These are phyloP conservation scores for Embiotoca jacksoni DNA, from an alignment of 2,113 vertebrate genomes.

Conservation along the genomic window DNA sequence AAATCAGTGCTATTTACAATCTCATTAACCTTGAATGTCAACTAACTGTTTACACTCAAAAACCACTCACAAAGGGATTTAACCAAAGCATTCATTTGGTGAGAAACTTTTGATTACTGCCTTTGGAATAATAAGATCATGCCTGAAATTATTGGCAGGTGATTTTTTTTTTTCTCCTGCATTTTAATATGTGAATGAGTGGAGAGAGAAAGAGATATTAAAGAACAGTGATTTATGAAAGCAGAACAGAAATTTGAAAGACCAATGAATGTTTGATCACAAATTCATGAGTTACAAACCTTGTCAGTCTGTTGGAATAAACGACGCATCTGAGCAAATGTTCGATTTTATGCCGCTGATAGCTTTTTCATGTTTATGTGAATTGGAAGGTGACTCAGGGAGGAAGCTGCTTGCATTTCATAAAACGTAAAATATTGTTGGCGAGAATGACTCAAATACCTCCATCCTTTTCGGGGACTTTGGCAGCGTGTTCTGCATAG, in stretches of 20 bases:
- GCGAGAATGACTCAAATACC: neutral
- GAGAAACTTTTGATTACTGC: slow-evolving; percentile 39
- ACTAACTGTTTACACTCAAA: slow-evolving; percentile 21
- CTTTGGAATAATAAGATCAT: slow-evolving; percentile 30
- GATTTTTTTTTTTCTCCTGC: slow-evolving; percentile 27
- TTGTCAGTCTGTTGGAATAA: slow-evolving; percentile 10
- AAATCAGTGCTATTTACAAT: slow-evolving; percentile 16
- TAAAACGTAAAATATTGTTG: neutral
- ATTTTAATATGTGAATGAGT: slow-evolving; percentile 14
- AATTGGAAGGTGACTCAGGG: too few species aligned
- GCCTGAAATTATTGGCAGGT: slow-evolving; percentile 19
- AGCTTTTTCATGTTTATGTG: too few species aligned
- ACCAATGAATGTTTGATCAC: slow-evolving; percentile 11
- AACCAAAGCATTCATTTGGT: slow-evolving; percentile 2
- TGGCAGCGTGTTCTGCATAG: neutral
- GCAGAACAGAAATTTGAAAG: slow-evolving; percentile 3
- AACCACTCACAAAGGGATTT: slow-evolving; percentile 15
- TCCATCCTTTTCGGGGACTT: neutral
- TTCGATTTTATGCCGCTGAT: too few species aligned
- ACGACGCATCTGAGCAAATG: neutral
- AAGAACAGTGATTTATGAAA: slow-evolving; percentile 17
- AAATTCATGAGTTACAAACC: slow-evolving; percentile 10
- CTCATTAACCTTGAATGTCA: slow-evolving; percentile 34
- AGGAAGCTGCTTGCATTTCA: neutral
- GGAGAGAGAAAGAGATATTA: neutral